Conservation (phyloP, 2,113 vertebrate species). For the Colossoma macropomum region DNA sequence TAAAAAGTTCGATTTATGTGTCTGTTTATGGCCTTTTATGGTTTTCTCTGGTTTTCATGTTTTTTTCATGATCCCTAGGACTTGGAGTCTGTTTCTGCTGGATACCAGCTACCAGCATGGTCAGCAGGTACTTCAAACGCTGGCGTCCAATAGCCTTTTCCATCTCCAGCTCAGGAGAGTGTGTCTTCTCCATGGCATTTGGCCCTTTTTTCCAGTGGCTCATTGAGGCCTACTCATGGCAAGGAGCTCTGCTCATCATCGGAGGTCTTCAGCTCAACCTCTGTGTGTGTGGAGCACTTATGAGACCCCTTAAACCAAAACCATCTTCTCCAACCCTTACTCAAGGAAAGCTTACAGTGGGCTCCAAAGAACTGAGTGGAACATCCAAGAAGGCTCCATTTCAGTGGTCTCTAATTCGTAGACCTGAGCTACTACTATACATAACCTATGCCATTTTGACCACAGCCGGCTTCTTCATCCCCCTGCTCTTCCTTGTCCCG, state of each 20-base stretch:
- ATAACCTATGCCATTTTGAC: too few species aligned
- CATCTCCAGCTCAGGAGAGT: background rate
- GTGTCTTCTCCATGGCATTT: background rate
- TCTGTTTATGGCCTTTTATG: too few species aligned
- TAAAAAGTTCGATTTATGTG: too few species aligned
- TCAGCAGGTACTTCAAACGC: background rate
- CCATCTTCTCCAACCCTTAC: too few species aligned
- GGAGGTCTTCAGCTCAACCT: background rate
- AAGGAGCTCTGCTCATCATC: background rate
- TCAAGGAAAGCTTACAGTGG: background rate
- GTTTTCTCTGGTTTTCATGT: background rate
- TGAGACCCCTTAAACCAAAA: background rate
- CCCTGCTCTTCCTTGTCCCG: conserved; percentile 70
- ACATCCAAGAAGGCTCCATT: too few species aligned
- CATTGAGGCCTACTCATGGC: background rate
- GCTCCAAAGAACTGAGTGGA: too few species aligned
- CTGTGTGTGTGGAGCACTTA: background rate
- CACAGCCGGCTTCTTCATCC: too few species aligned
- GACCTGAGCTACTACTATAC: too few species aligned
- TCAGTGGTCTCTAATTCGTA: too few species aligned
- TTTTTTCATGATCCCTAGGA: background rate
- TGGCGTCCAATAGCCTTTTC: background rate
- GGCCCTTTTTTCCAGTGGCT: background rate
- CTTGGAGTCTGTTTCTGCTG: background rate
- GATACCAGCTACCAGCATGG: background rate